phyloP scores from a whole-genome alignment of 1,140 invertebrate species.

The Leptinotarsa lineolata region DNA sequence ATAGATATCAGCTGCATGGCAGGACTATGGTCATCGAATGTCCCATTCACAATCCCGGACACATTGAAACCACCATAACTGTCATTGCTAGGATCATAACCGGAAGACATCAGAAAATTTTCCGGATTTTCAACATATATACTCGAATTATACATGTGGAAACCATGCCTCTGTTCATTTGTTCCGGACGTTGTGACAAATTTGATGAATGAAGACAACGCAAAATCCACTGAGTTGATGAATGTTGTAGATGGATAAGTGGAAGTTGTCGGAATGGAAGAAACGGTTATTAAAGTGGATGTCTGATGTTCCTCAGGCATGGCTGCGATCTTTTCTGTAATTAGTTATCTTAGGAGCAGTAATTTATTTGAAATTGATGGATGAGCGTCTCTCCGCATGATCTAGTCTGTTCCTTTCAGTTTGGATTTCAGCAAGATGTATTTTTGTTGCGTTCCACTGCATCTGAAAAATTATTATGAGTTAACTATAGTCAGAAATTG shows the following conservation, averaged over 20 bases:
- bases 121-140: conserved; percentile 37
- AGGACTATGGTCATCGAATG: conserved; percentile 15
- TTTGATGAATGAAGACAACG: neutral
- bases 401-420: neutral
- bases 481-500: too few relatives aligned
- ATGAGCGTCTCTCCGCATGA: conserved; percentile 4
- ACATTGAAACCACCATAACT: conserved; percentile 5
- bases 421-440: neutral
- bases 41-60: neutral
- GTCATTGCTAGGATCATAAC: conserved; percentile 22
- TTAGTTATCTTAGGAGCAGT: neutral
- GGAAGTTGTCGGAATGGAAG: neutral
- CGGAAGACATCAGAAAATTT: conserved; percentile 31
- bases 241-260: neutral
- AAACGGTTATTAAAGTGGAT: neutral
- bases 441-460: too few relatives aligned
- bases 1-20: conserved; percentile 53
- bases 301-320: neutral
- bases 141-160: conserved; percentile 35
- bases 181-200: neutral
- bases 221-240: neutral
- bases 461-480: too few relatives aligned
- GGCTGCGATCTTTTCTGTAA: neutral
- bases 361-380: neutral
- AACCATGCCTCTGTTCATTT: neutral